phyloP scores from a whole-genome alignment of 2,888 invertebrate genomes.

The Poecilobothrus nobilitatus region DNA sequence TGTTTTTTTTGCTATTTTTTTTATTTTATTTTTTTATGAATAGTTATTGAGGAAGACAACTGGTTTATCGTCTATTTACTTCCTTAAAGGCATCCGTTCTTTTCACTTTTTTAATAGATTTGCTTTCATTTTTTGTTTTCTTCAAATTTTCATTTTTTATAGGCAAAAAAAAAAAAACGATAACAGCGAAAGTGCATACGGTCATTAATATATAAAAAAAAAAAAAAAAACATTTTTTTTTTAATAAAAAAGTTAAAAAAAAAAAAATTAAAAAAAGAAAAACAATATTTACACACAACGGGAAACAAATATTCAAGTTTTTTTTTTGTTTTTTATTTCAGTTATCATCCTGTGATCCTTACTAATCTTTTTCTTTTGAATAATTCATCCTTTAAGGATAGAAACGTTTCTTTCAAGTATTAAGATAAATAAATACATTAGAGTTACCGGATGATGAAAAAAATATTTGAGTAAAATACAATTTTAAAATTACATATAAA shows the following conservation, averaged over 20 bases:
- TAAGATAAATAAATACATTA: too few species aligned
- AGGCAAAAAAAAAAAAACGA: neutral
- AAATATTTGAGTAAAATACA: too few species aligned
- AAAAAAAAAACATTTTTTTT: neutral
- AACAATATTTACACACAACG: neutral
- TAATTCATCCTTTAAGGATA: too few species aligned
- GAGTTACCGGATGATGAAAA: too few species aligned
- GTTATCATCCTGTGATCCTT: too few species aligned
- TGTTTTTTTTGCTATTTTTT: neutral
- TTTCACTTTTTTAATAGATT: neutral
- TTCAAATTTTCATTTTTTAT: neutral
- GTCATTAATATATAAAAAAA: neutral
- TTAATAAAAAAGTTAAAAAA: neutral
- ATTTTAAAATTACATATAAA: too few species aligned
- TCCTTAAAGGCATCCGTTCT: slow-evolving; percentile 4
- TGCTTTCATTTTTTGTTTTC: neutral
- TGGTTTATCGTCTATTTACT: neutral
- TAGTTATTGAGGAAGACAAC: slow-evolving; percentile 1
- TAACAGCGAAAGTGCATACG: neutral
- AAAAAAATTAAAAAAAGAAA: neutral
- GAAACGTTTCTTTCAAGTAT: too few species aligned
- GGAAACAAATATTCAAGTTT: neutral
- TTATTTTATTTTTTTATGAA: neutral
- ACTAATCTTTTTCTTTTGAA: too few species aligned
- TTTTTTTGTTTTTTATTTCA: too few species aligned